These are phyloP conservation scores for Erannis defoliaria DNA, from an alignment of 2,888 invertebrate species.

Conservation along the genomic window DNA sequence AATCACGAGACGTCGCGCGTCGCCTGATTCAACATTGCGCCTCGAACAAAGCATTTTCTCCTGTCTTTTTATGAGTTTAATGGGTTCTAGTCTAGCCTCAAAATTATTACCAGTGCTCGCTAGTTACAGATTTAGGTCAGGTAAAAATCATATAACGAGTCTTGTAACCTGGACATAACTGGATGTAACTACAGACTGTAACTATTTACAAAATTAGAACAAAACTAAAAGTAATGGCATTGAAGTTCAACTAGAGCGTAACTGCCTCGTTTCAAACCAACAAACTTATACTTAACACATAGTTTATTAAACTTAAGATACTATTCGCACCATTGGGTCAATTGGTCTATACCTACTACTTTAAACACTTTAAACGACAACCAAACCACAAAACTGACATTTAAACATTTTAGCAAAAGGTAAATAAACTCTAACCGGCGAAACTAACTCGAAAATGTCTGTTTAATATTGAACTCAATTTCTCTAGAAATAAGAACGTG, in stretches of 20 bases:
- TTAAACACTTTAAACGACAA: conserved; percentile 4
- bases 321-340: conserved; percentile 5
- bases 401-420: conserved; percentile 27
- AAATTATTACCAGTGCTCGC: neutral
- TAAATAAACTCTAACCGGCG: conserved; percentile 38
- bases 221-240: conserved; percentile 15
- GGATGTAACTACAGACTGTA: neutral
- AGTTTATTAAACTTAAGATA: neutral
- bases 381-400: conserved; percentile 28
- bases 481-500: conserved; percentile 32
- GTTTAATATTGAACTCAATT: conserved; percentile 40
- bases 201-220: conserved; percentile 3
- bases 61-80: too few species aligned
- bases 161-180: neutral
- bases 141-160: neutral
- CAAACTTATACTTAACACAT: conserved; percentile 4
- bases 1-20: too few species aligned
- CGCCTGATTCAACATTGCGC: too few species aligned
- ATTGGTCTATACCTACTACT: too few species aligned
- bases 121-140: neutral
- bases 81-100: neutral
- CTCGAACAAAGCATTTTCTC: too few species aligned
- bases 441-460: neutral
- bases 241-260: conserved; percentile 18
- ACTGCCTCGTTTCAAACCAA: conserved; percentile 18